These are phyloP conservation scores for Cosmia pyralina DNA, from an alignment of 2,888 invertebrate species.

Conservation along the genomic window DNA sequence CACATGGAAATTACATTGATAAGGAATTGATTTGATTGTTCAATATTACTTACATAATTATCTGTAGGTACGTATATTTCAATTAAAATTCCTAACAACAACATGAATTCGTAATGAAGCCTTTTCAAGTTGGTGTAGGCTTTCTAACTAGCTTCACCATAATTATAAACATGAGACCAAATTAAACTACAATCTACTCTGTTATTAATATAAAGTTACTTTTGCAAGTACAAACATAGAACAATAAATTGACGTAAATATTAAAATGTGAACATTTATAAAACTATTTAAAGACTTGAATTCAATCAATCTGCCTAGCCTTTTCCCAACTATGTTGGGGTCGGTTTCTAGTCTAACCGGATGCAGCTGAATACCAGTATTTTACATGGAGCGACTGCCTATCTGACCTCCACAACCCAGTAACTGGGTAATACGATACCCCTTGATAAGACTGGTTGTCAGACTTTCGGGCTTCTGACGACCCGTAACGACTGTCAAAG, in stretches of 20 bases:
- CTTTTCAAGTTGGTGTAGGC: constrained; percentile 39
- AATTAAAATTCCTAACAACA: constrained; percentile 40
- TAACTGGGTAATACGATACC: too few species aligned
- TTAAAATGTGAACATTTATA: neutral
- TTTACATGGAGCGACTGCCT: too few species aligned
- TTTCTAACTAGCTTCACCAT: constrained; percentile 32
- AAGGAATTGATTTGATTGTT: constrained; percentile 1
- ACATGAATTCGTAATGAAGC: constrained; percentile 16
- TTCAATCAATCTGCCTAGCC: too few species aligned
- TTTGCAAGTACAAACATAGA: constrained; percentile 7
- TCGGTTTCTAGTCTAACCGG: too few species aligned
- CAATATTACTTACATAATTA: constrained; percentile 24
- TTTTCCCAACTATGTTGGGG: too few species aligned
- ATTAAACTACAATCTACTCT: constrained; percentile 35
- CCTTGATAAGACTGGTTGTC: too few species aligned
- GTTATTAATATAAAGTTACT: constrained; percentile 28
- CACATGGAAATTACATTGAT: neutral
- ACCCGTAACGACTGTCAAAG: too few species aligned
- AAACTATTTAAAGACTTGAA: too few species aligned
- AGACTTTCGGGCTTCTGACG: too few species aligned
- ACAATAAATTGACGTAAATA: constrained; percentile 17
- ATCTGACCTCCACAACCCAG: too few species aligned
- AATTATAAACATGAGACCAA: constrained; percentile 41
- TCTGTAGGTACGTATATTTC: constrained; percentile 2
- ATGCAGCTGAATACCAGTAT: too few species aligned